Base-by-base conservation (phyloP, 1,140 invertebrate species). In the Sycobia sp. region DNA sequence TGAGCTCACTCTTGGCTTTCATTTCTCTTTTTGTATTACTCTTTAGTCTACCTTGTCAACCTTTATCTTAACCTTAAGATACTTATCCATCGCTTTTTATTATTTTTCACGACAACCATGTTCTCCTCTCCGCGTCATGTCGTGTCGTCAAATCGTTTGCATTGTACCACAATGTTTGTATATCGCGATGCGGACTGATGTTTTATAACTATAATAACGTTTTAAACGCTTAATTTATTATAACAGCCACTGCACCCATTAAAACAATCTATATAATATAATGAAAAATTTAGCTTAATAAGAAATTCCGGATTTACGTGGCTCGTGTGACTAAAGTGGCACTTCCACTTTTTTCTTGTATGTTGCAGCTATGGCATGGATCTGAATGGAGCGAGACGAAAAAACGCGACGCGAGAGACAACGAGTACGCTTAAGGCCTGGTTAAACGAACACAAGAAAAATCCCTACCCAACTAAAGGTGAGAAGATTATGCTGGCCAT, bases 401-500 rank as follows among this genome's bases (percentile, higher is more conserved):
- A 98, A 85, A 98, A 98, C 84, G 97, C 96, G 20, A 98, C 97
- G 20, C 82, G 96, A 57, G 96, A 99, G 82, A 98, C 96, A 20
- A 98, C 96, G 22, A 95, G 92, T 77, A 97, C 96, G 4, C 82
- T 99, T 10, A 98, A 98, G 81, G 85, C 95, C 14, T 99, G 97
- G 97, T 85, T 99, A 4, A 97, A 97, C 79, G 95, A 98, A 76
- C 97, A 99, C 86, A 94, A 96, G 82, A 98, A 98, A 83, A 99
- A 99, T 82, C 97, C 97, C 1, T 99, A 99, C 82, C 96, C 96
- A 7, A 98, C 96, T 38, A 99, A 99, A 83, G 96, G 95, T n/a
- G 96, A 99, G 82, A 99, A 99, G 83, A 97, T 98, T 65, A 97
- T 98, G 95, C 84, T 99, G 70, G 96, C 96, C 41, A 97, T 98